Conservation (phyloP, 2,888 invertebrate genomes). For the Hedya salicella region DNA sequence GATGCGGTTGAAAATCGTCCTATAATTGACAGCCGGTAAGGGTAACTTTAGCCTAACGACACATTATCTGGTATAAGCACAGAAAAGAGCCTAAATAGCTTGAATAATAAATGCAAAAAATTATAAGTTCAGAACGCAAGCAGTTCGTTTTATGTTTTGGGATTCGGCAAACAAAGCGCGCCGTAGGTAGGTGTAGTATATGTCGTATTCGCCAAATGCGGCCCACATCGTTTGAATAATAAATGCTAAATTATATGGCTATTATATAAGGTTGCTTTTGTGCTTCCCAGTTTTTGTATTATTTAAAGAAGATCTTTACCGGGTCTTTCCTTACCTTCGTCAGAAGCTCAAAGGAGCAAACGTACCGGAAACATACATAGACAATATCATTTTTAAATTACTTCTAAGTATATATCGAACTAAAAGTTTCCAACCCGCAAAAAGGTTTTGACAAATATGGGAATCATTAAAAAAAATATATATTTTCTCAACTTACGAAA, state of each 20-base stretch:
- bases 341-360: neutral
- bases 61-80: no score
- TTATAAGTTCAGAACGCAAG: neutral
- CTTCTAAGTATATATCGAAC: no score
- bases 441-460: neutral
- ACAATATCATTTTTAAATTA: neutral
- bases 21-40: no score
- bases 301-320: neutral
- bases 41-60: no score
- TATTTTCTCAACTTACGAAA: no score
- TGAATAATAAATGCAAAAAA: slow-evolving; percentile 1
- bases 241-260: neutral
- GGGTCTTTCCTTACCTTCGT: neutral
- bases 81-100: neutral
- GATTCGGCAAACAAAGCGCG: no score
- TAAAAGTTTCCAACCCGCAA: neutral
- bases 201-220: neutral
- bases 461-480: no score
- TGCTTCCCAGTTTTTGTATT: neutral
- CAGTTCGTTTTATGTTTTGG: neutral
- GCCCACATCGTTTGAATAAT: neutral
- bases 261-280: neutral
- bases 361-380: neutral
- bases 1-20: no score
- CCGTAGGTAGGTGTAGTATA: no score